These are phyloP conservation scores for Chondrilla cf. caribensis DNA, from an alignment of 37 sponge, comb jelly and placozoan species.

Conservation along the genomic window DNA sequence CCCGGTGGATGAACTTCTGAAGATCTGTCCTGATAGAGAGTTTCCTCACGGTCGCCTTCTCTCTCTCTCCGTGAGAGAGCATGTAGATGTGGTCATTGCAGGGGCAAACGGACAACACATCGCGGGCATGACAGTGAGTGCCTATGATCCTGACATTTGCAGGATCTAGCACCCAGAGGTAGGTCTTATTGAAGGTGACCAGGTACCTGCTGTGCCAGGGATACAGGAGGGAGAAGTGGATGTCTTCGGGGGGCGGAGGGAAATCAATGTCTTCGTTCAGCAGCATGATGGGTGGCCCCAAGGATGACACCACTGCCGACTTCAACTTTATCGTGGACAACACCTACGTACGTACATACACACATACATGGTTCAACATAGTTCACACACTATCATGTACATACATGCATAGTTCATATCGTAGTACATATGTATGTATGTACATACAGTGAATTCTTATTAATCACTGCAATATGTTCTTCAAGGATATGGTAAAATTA, in stretches of 20 bases:
- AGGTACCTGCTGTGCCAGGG: slow-evolving; percentile 34
- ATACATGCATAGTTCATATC: background rate
- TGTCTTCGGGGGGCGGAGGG: slow-evolving; percentile 13
- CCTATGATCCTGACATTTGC: slow-evolving; percentile 2
- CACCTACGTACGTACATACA: slow-evolving; percentile 21
- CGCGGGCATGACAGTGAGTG: background rate
- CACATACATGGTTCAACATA: background rate
- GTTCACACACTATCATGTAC: background rate
- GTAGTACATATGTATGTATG: background rate
- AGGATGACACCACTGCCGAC: background rate
- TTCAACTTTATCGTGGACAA: slow-evolving; percentile 24
- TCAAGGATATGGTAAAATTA: too few species aligned
- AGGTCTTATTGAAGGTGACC: slow-evolving; percentile 18
- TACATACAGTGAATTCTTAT: too few species aligned
- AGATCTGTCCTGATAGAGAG: slow-evolving; percentile 3
- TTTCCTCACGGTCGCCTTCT: background rate
- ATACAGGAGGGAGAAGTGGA: slow-evolving; percentile 22
- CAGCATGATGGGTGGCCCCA: slow-evolving; percentile 13
- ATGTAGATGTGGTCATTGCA: slow-evolving; percentile 6
- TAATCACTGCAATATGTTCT: too few species aligned
- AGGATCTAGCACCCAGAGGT: slow-evolving; percentile 42
- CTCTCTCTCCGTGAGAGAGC: background rate
- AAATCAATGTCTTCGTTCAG: slow-evolving; percentile 2
- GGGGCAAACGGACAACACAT: background rate
- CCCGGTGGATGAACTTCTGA: background rate